These are phyloP conservation scores for Myocastor coypus DNA, from an alignment of 2,113 vertebrate species.

Conservation along the genomic window DNA sequence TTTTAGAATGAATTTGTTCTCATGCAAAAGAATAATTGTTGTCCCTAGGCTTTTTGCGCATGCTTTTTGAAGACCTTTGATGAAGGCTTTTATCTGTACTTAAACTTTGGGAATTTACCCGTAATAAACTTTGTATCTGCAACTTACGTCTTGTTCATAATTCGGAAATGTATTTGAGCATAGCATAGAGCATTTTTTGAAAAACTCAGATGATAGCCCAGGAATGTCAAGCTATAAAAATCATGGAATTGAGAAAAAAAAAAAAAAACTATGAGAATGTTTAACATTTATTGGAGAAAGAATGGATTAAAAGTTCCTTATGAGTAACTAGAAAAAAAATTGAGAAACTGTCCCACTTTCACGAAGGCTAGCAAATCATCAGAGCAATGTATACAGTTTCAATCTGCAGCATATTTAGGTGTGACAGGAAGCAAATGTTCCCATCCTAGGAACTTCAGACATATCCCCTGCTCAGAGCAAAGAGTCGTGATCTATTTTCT, in stretches of 20 bases:
- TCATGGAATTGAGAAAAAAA: background rate
- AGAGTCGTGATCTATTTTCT: background rate
- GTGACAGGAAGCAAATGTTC: background rate
- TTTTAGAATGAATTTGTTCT: conserved; percentile 47
- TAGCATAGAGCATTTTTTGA: background rate
- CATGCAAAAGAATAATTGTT: background rate
- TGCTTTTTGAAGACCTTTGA: conserved; percentile 18
- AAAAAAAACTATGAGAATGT: background rate
- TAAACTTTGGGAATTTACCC: background rate
- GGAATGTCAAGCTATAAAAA: background rate
- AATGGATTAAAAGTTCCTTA: background rate
- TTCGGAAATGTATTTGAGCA: background rate
- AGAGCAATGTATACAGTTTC: background rate
- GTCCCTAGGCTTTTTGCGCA: background rate
- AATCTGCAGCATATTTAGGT: background rate
- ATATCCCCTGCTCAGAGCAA: background rate
- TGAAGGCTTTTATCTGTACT: background rate
- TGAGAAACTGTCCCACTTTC: background rate
- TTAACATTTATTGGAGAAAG: background rate
- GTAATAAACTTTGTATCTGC: background rate
- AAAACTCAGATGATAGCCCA: background rate
- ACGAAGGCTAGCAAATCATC: background rate
- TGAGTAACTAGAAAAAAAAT: background rate
- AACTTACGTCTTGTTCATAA: background rate
- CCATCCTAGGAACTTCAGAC: background rate